Percentiles rank a stretch among this genome's conserved stretches.
These are phyloP conservation scores for Rhinoraja longicauda DNA, from an alignment of 2,797 vertebrate species.

Conservation along the genomic window DNA sequence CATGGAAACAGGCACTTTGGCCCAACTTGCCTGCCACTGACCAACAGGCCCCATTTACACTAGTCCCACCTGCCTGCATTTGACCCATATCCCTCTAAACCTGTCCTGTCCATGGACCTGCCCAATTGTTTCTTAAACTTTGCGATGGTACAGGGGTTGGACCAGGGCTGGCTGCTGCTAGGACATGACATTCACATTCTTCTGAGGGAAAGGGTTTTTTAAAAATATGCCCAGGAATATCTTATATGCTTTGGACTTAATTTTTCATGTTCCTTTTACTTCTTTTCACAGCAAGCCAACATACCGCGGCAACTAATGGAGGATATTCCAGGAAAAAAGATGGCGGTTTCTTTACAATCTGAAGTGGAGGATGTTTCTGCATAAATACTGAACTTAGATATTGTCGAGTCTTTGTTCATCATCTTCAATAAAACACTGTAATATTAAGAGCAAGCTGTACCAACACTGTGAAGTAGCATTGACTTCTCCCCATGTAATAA, in stretches of 20 bases:
- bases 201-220: neutral
- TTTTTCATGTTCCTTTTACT: conserved; percentile 20
- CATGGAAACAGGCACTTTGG: too few relatives aligned
- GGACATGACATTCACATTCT: neutral
- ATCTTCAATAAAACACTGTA: neutral
- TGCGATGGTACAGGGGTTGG: too few relatives aligned
- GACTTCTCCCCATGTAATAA: neutral
- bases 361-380: conserved; percentile 28
- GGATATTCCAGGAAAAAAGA: conserved; percentile 63
- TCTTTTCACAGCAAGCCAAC: conserved; percentile 57
- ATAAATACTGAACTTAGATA: neutral
- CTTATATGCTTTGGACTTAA: neutral
- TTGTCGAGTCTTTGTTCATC: neutral
- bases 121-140: too few relatives aligned
- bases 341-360: conserved; percentile 60
- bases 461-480: neutral
- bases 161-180: neutral
- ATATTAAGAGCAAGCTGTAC: neutral
- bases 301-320: conserved; percentile 59
- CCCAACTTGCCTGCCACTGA: too few relatives aligned
- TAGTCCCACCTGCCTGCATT: too few relatives aligned
- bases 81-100: too few relatives aligned
- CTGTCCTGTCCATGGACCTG: too few relatives aligned
- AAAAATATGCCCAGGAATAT: neutral
- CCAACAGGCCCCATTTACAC: too few relatives aligned